These are phyloP conservation scores for Drosophila dives DNA, from an alignment of 2,888 invertebrate genomes.

Conservation along the genomic window DNA sequence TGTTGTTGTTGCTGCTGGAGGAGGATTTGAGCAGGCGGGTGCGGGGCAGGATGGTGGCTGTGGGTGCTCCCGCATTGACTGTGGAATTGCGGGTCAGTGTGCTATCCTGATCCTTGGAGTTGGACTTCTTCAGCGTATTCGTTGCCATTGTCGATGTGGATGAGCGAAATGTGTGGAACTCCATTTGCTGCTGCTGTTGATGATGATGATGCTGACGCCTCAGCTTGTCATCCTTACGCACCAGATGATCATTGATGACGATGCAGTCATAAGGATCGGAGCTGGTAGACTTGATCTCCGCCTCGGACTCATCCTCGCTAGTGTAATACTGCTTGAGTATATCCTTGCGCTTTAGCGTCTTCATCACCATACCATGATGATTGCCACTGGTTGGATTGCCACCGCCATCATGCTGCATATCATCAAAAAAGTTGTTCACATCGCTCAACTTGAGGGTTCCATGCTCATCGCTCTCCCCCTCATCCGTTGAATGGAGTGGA, in stretches of 20 bases:
- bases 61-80: conserved; percentile 84
- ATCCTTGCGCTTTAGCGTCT: conserved; percentile 90
- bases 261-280: conserved; percentile 93
- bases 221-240: conserved; percentile 85
- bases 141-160: conserved; percentile 84
- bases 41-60: conserved; percentile 83
- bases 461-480: conserved; percentile 83
- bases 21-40: conserved; percentile 82
- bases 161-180: conserved; percentile 84
- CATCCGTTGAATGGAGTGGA: conserved; percentile 77
- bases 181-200: conserved; percentile 85
- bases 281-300: conserved; percentile 87
- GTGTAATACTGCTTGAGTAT: conserved; percentile 90
- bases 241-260: conserved; percentile 91
- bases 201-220: conserved; percentile 58
- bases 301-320: conserved; percentile 87
- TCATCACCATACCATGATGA: conserved; percentile 88
- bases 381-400: conserved; percentile 83
- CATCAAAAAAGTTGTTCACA: conserved; percentile 86
- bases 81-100: conserved; percentile 86
- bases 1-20: conserved; percentile 41
- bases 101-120: conserved; percentile 82
- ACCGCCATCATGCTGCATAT: conserved; percentile 58
- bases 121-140: conserved; percentile 82
- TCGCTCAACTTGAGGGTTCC: conserved; percentile 85